phyloP scores from a whole-genome alignment of 2,113 vertebrate species.

The Kobus ellipsiprymnus region DNA sequence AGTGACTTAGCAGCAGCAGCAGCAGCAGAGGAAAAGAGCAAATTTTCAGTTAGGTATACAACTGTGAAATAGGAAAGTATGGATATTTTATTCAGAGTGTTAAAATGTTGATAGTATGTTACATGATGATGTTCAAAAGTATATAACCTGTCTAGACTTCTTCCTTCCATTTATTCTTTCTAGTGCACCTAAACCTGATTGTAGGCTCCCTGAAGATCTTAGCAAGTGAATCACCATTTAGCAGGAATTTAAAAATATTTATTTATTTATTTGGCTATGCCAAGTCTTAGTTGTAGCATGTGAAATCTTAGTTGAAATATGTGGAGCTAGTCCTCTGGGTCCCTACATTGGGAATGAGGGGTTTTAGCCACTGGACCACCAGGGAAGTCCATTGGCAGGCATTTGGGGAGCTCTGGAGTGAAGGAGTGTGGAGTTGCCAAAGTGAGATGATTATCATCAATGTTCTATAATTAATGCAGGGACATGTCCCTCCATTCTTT shows the following conservation, averaged over 20 bases:
- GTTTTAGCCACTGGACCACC: background rate
- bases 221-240: background rate
- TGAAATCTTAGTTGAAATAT: background rate
- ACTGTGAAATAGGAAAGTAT: background rate
- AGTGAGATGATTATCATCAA: background rate
- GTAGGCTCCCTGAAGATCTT: background rate
- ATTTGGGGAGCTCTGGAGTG: background rate
- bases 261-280: background rate
- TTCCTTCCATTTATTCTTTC: background rate
- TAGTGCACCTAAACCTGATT: background rate
- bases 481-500: constrained; percentile 19
- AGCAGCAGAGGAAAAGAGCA: background rate
- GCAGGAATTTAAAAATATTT: background rate
- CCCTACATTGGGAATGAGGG: background rate
- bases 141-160: background rate
- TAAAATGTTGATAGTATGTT: background rate
- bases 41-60: background rate
- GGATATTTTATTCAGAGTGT: background rate
- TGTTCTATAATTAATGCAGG: constrained; percentile 49
- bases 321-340: background rate
- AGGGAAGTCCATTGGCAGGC: background rate
- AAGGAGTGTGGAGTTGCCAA: background rate
- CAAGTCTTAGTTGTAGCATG: background rate
- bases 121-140: background rate
- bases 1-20: background rate